Conservation (phyloP, 1,140 invertebrate genomes). For the Acromyrmex heyeri region DNA sequence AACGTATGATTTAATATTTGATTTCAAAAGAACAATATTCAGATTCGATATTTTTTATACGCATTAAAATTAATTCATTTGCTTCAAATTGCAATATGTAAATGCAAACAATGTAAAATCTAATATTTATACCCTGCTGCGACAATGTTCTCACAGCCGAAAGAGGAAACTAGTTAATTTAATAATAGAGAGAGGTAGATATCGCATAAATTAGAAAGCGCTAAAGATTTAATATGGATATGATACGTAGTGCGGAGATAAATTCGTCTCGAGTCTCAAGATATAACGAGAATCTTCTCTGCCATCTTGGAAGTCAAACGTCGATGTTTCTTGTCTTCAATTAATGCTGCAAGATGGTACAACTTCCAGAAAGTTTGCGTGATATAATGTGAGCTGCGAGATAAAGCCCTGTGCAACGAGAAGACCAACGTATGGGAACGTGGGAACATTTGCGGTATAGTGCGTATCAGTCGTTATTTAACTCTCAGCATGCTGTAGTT, state of each 20-base stretch:
- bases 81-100: constrained; percentile 1
- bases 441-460: background rate
- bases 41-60: background rate
- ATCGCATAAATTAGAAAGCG: constrained; percentile 31
- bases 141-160: background rate
- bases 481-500: background rate
- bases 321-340: constrained; percentile 57
- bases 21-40: background rate
- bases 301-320: constrained; percentile 14
- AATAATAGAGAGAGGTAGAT: background rate
- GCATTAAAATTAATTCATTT: constrained; percentile 12
- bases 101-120: background rate
- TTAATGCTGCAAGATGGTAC: constrained; percentile 50
- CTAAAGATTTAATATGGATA: constrained; percentile 33
- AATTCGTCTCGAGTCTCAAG: background rate
- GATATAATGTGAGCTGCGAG: constrained; percentile 22
- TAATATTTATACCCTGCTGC: background rate
- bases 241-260: constrained; percentile 32
- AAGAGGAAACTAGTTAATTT: constrained; percentile 12
- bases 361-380: constrained; percentile 51
- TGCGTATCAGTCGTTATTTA: constrained; percentile 6
- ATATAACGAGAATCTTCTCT: constrained; percentile 12
- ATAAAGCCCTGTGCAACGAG: constrained; percentile 25
- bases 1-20: background rate
- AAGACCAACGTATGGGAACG: constrained; percentile 26